Base-by-base conservation (phyloP, 2,888 invertebrate genomes). In the Colletes collaris region DNA sequence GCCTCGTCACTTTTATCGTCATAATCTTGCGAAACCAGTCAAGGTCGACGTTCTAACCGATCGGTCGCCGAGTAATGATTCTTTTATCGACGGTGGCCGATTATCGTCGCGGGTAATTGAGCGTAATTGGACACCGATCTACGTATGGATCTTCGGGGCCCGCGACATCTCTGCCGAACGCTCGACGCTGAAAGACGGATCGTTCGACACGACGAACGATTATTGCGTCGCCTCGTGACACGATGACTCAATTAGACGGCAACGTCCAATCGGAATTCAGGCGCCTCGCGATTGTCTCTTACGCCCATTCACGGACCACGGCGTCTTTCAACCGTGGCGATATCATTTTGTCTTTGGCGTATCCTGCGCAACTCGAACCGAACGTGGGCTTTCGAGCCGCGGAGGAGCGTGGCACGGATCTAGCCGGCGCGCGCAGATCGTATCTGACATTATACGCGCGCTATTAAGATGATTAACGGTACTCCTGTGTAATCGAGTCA, bases 181-280 rank as follows among this genome's bases (percentile, higher is more conserved):
- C 19, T 58, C 46, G 55, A 62, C 60, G 13, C 62, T 37, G 52
- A 76, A 16, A 53, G 62, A 40, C 19, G 19, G 55, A 46, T n/a
- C 66, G 77, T 66, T 76, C 62, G 62, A 27, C 46, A 63, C 69
- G 59, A 50, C 46, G 35, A 19, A 44, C 27, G 83, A 79, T 87
- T 80, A 83, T 86, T 87, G 75, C 66, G 37, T 53, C 66, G 68
- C 69, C 27, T 86, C 83, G 85, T 83, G 85, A 86, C 85, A 83
- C 87, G 85, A 90, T 89, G 87, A 88, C 90, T 90, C 90, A 88
- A 90, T 90, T 88, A 87, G 77, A 70, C 69, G 79, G 53, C 72
- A 52, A 82, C 68, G 59, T 58, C 63, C 78, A 72, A 82, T 75
- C 76, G 80, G 86, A 84, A 84, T 84, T 86, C 85, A 84, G 75